Base-by-base conservation (phyloP, 2,888 invertebrate genomes). In the Volucella inflata region DNA sequence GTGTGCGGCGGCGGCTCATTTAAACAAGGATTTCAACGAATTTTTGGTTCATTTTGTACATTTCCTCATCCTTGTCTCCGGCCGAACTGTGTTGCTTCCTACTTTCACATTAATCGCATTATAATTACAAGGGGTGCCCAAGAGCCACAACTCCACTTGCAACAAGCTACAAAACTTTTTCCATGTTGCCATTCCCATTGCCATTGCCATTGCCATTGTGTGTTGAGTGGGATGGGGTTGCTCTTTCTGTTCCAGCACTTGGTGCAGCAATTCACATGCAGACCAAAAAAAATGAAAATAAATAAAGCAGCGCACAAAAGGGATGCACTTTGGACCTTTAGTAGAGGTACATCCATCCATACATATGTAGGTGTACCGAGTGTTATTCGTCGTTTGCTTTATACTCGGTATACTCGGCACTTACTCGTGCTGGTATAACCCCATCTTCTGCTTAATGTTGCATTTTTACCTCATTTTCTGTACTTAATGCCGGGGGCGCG, bases 401-500 rank as follows among this genome's bases (percentile, higher is more conserved):
- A 21, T 40, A 11, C 2, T 11, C n/a, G 57, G 1, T 40, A n/a
- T 10, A 14, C 16, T 16, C 36, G 36, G 40, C 59, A 16, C 30
- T 30, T 30, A 30, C 30, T 30, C 6, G 30, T 30, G 30, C 30
- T 30, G 6, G 30, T 30, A 30, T 30, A 30, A 4, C 30, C 30
- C 38, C 57, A 57, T 10, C 68, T 64, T n/a, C 57, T 46, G 70
- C 70, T 79, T 80, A 76, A 71, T 75, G 75, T 68, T 84, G 80
- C 75, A 84, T 84, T 84, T 84, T 79, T 79, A 79, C 75, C 80
- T 84, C 75, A 76, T 79, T 84, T 80, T 84, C 70, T 42, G 30
- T 6, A 48, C 75, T 79, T 80, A 60, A 84, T 79, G 68, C 59
- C 30, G 51, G 79, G 59, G 59, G 72, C 74, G 74, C 59, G 70